Percentiles rank a stretch among this genome's conserved stretches.
Evolutionary conservation across 2,113 vertebrate genomes (phyloP).

Genomic region (Lasiurus cinereus): DNA sequence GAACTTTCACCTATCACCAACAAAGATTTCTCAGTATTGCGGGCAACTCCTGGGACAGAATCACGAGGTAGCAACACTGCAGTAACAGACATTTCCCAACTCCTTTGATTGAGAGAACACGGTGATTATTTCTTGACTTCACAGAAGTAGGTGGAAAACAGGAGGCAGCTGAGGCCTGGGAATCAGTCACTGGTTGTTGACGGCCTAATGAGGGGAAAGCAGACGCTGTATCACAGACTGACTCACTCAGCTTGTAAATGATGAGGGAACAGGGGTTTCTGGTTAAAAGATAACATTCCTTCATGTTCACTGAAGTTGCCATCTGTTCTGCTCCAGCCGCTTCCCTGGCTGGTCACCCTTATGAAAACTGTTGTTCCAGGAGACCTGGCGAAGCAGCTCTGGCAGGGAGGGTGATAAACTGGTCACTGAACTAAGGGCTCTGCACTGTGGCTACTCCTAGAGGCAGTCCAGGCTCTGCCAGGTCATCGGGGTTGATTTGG

Average conservation of each 20-base stretch:
- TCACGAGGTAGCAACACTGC: neutral
- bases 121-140: conserved; percentile 3
- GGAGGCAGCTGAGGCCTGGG: neutral
- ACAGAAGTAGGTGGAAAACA: neutral
- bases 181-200: neutral
- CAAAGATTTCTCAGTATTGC: too few relatives aligned
- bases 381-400: neutral
- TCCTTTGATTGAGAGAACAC: neutral
- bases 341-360: neutral
- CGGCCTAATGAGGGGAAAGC: neutral
- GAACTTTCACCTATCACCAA: too few relatives aligned
- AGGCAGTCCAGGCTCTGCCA: neutral
- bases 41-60: conserved; percentile 7
- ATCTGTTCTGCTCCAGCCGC: neutral
- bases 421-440: neutral
- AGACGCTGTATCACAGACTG: neutral
- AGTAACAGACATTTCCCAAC: neutral
- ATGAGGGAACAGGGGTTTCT: neutral
- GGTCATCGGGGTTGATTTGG: neutral
- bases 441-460: neutral
- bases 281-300: neutral
- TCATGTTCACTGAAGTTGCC: neutral
- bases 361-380: neutral
- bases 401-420: neutral
- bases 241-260: conserved; percentile 26